phyloP scores from a whole-genome alignment of 2,113 vertebrate genomes.

The Uropsilus gracilis region DNA sequence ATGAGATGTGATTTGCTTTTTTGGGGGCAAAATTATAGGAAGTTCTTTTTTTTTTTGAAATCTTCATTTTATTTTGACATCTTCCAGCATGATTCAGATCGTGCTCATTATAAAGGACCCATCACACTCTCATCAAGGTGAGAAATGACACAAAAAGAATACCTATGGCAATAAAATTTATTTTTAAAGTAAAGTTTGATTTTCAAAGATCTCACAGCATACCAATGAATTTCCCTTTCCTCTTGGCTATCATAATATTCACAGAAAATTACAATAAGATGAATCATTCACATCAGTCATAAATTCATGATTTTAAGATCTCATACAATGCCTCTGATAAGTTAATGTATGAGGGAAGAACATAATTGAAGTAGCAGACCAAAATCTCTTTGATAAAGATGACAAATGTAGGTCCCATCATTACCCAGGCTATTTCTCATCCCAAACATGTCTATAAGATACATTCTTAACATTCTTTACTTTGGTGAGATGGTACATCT shows the following conservation, averaged over 20 bases:
- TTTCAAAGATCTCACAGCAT: conserved; percentile 82
- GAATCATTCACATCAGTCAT: conserved; percentile 85
- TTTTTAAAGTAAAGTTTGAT: conserved; percentile 83
- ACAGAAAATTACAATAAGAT: conserved; percentile 82
- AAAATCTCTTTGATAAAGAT: conserved; percentile 80
- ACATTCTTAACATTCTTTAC: not conserved
- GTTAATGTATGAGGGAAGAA: conserved; percentile 80
- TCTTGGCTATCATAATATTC: conserved; percentile 85
- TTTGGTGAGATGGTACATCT: not conserved
- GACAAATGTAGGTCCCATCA: not conserved
- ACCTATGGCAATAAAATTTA: conserved; percentile 80
- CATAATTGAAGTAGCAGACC: conserved; percentile 80
- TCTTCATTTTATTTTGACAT: conserved; percentile 79
- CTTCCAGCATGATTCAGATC: conserved; percentile 74
- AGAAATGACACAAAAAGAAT: conserved; percentile 77
- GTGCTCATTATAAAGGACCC: conserved; percentile 77
- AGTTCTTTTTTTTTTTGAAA: conserved; percentile 77
- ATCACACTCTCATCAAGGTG: conserved; percentile 80
- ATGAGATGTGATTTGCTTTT: conserved; percentile 33
- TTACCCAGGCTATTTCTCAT: not conserved
- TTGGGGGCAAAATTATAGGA: conserved; percentile 67
- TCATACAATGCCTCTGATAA: conserved; percentile 79
- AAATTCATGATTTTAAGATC: conserved; percentile 83
- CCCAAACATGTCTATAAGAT: not conserved
- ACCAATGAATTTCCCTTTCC: conserved; percentile 83